A percentile compares a stretch with the other conserved stretches of the same genome.
phyloP scores from a whole-genome alignment of 2,113 vertebrate species.

The Amphiprion percula region DNA sequence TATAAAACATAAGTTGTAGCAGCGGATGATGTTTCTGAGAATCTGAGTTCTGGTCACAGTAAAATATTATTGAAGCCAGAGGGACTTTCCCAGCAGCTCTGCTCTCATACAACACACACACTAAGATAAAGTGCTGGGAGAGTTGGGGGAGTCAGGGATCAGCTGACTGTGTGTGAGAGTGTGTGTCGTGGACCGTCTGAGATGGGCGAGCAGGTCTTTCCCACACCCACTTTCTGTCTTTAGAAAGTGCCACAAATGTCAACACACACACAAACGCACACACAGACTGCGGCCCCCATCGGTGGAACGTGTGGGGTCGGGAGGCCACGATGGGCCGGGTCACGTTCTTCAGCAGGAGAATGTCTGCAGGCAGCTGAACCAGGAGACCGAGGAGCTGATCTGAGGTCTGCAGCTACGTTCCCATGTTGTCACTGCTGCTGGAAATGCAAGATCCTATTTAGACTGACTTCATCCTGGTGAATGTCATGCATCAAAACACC shows the following conservation, averaged over 20 bases:
- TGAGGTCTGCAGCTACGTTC: constrained; percentile 7
- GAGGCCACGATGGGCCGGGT: constrained; percentile 27
- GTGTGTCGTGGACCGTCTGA: constrained; percentile 38
- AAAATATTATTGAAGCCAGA: constrained; percentile 13
- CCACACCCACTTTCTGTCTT: constrained; percentile 69
- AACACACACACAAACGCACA: constrained; percentile 52
- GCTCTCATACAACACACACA: constrained; percentile 19
- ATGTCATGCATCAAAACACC: too few species aligned
- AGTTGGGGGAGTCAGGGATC: constrained; percentile 61
- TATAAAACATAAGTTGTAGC: background rate
- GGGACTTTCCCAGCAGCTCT: constrained; percentile 59
- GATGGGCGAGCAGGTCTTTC: constrained; percentile 60
- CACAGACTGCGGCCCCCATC: constrained; percentile 19
- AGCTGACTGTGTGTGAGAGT: constrained; percentile 61
- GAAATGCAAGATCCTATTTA: background rate
- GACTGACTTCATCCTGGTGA: background rate
- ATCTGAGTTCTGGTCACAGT: constrained; percentile 6
- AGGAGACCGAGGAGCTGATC: background rate
- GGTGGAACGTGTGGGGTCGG: constrained; percentile 67
- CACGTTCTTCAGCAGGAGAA: constrained; percentile 43
- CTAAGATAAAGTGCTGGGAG: constrained; percentile 54
- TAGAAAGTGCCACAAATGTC: constrained; percentile 65
- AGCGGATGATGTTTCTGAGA: background rate
- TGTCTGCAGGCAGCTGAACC: constrained; percentile 16
- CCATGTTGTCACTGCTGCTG: background rate